These are phyloP conservation scores for Smittia sp. DNA, from an alignment of 2,888 invertebrate genomes.

Conservation along the genomic window DNA sequence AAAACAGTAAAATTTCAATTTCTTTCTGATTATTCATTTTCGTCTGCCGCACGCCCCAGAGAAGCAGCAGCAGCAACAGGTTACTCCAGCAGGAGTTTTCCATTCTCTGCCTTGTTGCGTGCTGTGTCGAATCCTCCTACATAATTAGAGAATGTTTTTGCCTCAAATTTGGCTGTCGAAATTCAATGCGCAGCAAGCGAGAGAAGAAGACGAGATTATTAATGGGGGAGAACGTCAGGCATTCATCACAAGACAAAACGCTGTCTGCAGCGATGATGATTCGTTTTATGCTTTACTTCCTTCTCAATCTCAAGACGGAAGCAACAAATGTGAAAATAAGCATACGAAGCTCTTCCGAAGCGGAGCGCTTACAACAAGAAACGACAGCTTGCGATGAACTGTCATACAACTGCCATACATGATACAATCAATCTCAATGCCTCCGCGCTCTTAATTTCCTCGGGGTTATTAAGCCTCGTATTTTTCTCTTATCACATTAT, in stretches of 20 bases:
- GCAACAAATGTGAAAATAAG: conserved; percentile 16
- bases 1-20: conserved; percentile 4
- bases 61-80: conserved; percentile 19
- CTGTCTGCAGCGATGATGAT: conserved; percentile 3
- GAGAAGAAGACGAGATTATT: background rate
- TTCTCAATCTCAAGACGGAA: background rate
- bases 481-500: conserved; percentile 30
- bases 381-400: conserved; percentile 17
- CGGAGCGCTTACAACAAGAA: conserved; percentile 13
- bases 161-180: background rate
- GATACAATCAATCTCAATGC: conserved; percentile 31
- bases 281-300: background rate
- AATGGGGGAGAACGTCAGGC: conserved; percentile 17
- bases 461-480: conserved; percentile 27
- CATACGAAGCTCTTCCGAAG: background rate
- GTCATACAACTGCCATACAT: conserved; percentile 33
- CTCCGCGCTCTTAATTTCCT: conserved; percentile 29
- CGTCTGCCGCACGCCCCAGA: background rate
- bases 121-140: conserved; percentile 28
- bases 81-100: conserved; percentile 38
- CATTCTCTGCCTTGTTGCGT: conserved; percentile 11
- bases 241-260: conserved; percentile 17
- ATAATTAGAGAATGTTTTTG: conserved; percentile 20
- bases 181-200: background rate
- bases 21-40: conserved; percentile 27